phyloP scores from a whole-genome alignment of 2,113 vertebrate species.

The Sinocyclocheilus maitianheensis region DNA sequence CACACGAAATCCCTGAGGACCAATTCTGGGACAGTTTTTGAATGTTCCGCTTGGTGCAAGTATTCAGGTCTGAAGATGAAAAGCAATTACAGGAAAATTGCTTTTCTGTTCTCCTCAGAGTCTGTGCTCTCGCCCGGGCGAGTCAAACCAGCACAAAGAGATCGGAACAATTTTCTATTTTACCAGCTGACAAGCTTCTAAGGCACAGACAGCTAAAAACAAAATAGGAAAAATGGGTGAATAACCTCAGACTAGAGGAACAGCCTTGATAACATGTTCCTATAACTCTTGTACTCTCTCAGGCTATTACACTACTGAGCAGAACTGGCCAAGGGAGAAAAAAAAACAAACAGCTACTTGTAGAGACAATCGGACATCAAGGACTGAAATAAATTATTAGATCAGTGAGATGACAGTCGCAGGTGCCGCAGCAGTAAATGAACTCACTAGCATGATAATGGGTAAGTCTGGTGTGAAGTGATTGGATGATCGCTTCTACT shows the following conservation, averaged over 20 bases:
- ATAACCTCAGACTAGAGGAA: constrained; percentile 30
- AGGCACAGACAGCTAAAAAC: constrained; percentile 35
- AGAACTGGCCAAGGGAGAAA: neutral
- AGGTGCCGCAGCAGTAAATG: neutral
- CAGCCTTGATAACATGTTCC: constrained; percentile 18
- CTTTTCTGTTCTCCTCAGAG: constrained; percentile 48
- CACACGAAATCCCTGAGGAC: constrained; percentile 22
- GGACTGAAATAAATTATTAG: neutral
- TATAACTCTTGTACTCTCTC: constrained; percentile 20
- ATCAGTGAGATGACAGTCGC: neutral
- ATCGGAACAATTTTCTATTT: constrained; percentile 40
- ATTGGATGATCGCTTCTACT: neutral
- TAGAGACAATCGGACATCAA: constrained; percentile 14
- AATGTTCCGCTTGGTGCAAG: constrained; percentile 44
- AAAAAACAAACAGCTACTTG: constrained; percentile 17
- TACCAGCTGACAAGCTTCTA: constrained; percentile 34
- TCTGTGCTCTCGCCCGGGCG: neutral
- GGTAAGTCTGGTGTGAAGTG: neutral
- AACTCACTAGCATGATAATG: neutral
- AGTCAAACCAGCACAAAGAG: constrained; percentile 31
- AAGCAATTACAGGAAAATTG: constrained; percentile 56
- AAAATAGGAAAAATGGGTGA: constrained; percentile 45
- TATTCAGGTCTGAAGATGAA: constrained; percentile 51
- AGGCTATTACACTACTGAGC: constrained; percentile 24
- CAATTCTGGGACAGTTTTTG: constrained; percentile 48